Evolutionary conservation across 2,888 invertebrate genomes (phyloP).

Genomic region (Cerastis leucographa): DNA sequence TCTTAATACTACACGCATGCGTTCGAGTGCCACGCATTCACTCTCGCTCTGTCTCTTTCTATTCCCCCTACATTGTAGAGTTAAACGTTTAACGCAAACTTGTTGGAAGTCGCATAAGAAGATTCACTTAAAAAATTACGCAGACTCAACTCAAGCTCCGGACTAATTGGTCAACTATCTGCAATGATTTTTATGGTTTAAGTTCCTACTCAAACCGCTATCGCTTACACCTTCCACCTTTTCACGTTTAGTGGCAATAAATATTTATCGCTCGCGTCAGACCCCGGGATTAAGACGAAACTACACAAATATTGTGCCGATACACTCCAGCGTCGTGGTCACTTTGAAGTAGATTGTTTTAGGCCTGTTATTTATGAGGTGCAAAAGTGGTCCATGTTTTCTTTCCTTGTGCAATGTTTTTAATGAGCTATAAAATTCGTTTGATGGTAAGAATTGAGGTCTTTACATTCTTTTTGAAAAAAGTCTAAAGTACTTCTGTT

Average conservation of each 20-base stretch:
- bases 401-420: slow-evolving; percentile 54
- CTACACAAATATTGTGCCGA: slow-evolving; percentile 76
- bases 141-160: background rate
- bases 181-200: background rate
- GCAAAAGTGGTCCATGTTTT: slow-evolving; percentile 49
- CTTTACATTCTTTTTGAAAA: slow-evolving; percentile 6
- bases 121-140: too few relatives aligned
- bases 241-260: slow-evolving; percentile 81
- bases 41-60: too few relatives aligned
- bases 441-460: slow-evolving; percentile 34
- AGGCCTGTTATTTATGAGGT: slow-evolving; percentile 59
- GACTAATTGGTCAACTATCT: background rate
- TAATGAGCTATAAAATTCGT: slow-evolving; percentile 55
- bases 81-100: too few relatives aligned
- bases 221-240: slow-evolving; percentile 28
- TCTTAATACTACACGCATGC: too few relatives aligned
- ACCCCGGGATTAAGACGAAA: slow-evolving; percentile 81
- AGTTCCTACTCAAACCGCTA: slow-evolving; percentile 11
- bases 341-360: slow-evolving; percentile 71
- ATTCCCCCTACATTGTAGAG: too few relatives aligned
- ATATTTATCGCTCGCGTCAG: slow-evolving; percentile 84
- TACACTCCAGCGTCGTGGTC: slow-evolving; percentile 66
- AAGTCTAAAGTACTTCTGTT: background rate
- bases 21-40: too few relatives aligned
- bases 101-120: too few relatives aligned